Percentiles rank a stretch among this genome's conserved stretches.
Conservation (phyloP, 2,113 vertebrate genomes). For the Platycercus adscitus region DNA sequence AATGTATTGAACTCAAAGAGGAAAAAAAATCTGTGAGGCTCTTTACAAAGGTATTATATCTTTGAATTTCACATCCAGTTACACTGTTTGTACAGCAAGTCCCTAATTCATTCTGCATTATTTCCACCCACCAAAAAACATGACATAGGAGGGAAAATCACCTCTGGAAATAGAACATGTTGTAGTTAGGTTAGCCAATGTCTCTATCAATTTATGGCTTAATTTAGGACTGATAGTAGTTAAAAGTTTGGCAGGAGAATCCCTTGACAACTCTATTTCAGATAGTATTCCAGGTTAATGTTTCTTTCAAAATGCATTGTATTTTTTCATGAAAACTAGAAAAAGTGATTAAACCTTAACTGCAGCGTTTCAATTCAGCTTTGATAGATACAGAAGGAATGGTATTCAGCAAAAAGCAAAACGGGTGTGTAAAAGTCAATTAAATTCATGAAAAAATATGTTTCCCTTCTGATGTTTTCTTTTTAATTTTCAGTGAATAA, state of each 20-base stretch:
- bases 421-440: neutral
- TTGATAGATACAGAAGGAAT: neutral
- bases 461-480: neutral
- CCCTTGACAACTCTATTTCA: neutral
- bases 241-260: neutral
- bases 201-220: neutral
- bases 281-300: neutral
- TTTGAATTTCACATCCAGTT: neutral
- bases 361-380: neutral
- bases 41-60: neutral
- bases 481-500: neutral
- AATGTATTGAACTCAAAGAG: neutral
- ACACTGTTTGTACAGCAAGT: neutral
- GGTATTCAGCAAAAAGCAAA: neutral
- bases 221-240: neutral
- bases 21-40: neutral
- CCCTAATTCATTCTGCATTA: neutral
- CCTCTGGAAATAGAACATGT: fast-evolving
- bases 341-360: neutral
- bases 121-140: neutral
- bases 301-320: neutral
- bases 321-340: neutral
- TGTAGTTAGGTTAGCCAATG: neutral
- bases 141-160: neutral
- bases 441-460: neutral